Evolutionary conservation across 2,888 invertebrate species (phyloP).

Genomic region (Ferdinandea cuprea): DNA sequence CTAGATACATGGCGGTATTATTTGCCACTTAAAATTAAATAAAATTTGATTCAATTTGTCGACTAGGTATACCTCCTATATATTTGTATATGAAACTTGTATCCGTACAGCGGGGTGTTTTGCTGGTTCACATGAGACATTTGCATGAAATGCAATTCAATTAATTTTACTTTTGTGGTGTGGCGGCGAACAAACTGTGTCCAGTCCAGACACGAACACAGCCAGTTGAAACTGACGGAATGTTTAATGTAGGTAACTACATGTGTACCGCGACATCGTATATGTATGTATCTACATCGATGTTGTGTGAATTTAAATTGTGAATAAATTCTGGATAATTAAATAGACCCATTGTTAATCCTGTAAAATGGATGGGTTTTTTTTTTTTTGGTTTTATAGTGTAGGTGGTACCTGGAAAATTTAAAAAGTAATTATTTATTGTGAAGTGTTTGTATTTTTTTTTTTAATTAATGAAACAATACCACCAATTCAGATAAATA

Average conservation of each 20-base stretch:
- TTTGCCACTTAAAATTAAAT: slow-evolving; percentile 67
- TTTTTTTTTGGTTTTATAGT: not conserved
- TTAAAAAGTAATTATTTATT: too few relatives aligned
- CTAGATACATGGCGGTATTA: slow-evolving; percentile 47
- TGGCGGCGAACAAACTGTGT: slow-evolving; percentile 46
- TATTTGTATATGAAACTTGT: not conserved
- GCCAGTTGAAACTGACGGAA: slow-evolving; percentile 6
- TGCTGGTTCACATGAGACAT: not conserved
- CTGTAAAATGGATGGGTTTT: slow-evolving; percentile 4
- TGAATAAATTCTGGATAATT: slow-evolving; percentile 70
- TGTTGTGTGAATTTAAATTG: slow-evolving; percentile 65
- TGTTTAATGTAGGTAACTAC: slow-evolving; percentile 8
- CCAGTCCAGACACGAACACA: slow-evolving; percentile 42
- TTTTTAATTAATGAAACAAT: too few relatives aligned
- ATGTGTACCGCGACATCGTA: not conserved
- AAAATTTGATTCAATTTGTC: slow-evolving; percentile 71
- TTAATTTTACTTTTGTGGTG: slow-evolving; percentile 68
- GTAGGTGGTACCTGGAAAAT: not conserved
- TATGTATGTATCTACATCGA: too few relatives aligned
- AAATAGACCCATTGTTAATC: slow-evolving; percentile 53
- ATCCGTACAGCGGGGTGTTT: not conserved
- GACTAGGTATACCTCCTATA: slow-evolving; percentile 21
- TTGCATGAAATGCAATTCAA: slow-evolving; percentile 63
- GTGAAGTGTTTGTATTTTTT: too few relatives aligned
- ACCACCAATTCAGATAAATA: too few relatives aligned